phyloP scores from a whole-genome alignment of 2,888 invertebrate species.

The Cosmopolites sordidus region DNA sequence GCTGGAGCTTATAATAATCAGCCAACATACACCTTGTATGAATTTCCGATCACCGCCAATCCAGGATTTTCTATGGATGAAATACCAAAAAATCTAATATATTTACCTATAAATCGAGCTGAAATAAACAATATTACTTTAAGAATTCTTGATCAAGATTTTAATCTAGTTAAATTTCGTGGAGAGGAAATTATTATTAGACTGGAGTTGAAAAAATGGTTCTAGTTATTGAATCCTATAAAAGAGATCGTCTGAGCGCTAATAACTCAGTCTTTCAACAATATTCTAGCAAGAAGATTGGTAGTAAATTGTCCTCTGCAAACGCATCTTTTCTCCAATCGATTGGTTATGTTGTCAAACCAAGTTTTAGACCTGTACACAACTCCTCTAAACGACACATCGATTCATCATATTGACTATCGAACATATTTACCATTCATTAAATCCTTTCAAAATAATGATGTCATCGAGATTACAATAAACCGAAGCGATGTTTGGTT shows the following conservation, averaged over 20 bases:
- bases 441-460: slow-evolving; percentile 29
- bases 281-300: not conserved
- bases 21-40: slow-evolving; percentile 37
- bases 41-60: slow-evolving; percentile 37
- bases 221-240: slow-evolving; percentile 15
- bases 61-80: slow-evolving; percentile 42
- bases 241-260: not conserved
- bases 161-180: slow-evolving; percentile 29
- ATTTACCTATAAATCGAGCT: slow-evolving; percentile 36
- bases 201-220: slow-evolving; percentile 27
- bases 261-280: not conserved
- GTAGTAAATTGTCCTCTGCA: not conserved
- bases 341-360: slow-evolving; percentile 6
- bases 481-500: slow-evolving; percentile 24
- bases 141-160: slow-evolving; percentile 33
- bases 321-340: slow-evolving; percentile 4
- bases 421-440: slow-evolving; percentile 24
- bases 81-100: slow-evolving; percentile 38
- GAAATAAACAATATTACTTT: slow-evolving; percentile 34
- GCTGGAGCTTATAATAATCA: slow-evolving; percentile 32
- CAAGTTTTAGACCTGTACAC: slow-evolving; percentile 11
- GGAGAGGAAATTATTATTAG: slow-evolving; percentile 30
- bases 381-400: slow-evolving; percentile 17
- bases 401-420: slow-evolving; percentile 15
- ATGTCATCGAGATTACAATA: slow-evolving; percentile 26